Conservation (phyloP, 2,888 invertebrate species). For the Aleiodes alternator region DNA sequence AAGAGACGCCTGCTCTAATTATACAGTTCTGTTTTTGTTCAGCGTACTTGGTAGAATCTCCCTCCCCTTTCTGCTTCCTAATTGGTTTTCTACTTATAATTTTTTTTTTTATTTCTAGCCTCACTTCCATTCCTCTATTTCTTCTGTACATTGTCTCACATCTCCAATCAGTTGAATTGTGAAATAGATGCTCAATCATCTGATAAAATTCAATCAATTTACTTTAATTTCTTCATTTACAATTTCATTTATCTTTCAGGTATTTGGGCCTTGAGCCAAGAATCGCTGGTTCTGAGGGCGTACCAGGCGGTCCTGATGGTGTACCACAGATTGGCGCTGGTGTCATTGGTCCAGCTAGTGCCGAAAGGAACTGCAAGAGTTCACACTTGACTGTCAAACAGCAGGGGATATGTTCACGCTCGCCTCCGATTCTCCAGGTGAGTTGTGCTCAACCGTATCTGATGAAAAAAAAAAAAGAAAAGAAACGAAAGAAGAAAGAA, state of each 20-base stretch:
- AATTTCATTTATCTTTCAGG: conserved; percentile 61
- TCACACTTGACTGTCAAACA: conserved; percentile 72
- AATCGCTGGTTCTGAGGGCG: conserved; percentile 57
- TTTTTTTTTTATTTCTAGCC: background rate
- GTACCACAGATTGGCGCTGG: conserved; percentile 68
- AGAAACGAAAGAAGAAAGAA: conserved; percentile 46
- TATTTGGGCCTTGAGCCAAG: conserved; percentile 71
- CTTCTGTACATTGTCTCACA: background rate
- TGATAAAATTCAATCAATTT: conserved; percentile 18
- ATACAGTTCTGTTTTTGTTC: conserved; percentile 63
- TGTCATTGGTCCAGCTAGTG: conserved; percentile 73
- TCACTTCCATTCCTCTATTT: background rate
- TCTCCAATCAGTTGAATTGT: conserved; percentile 15
- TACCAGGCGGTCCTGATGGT: conserved; percentile 64
- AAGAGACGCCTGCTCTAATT: conserved; percentile 67
- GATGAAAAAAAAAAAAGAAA: conserved; percentile 30
- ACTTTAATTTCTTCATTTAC: background rate
- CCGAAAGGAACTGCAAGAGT: conserved; percentile 73
- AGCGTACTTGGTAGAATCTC: conserved; percentile 44
- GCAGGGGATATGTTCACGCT: conserved; percentile 72
- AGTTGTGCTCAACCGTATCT: conserved; percentile 47
- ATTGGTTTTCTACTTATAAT: conserved; percentile 31
- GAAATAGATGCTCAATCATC: conserved; percentile 11
- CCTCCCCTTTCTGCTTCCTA: conserved; percentile 4
- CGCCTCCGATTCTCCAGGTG: conserved; percentile 73